These are phyloP conservation scores for Philhelius pedissequus DNA, from an alignment of 2,888 invertebrate species.

Conservation along the genomic window DNA sequence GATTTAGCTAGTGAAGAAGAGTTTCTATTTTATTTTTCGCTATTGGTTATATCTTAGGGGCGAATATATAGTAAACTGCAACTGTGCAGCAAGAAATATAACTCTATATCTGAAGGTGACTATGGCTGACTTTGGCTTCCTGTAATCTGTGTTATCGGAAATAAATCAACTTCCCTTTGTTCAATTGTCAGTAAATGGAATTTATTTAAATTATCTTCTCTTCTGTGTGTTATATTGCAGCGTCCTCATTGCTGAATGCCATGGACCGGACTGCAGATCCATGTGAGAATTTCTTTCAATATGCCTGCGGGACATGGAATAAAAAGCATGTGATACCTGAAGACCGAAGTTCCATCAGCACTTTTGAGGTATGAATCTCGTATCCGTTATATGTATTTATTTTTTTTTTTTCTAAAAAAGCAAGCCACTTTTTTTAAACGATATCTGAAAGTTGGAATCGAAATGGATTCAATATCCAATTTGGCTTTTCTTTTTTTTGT, in stretches of 20 bases:
- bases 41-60: neutral
- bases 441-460: neutral
- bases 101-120: conserved; percentile 16
- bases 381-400: neutral
- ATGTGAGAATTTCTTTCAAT: conserved; percentile 89
- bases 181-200: conserved; percentile 51
- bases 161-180: conserved; percentile 54
- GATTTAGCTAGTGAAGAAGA: neutral
- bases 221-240: conserved; percentile 79
- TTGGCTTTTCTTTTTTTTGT: neutral
- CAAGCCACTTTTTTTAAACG: neutral
- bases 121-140: conserved; percentile 26
- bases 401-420: neutral
- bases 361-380: conserved; percentile 83
- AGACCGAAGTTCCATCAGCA: conserved; percentile 89
- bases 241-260: conserved; percentile 87
- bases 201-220: conserved; percentile 53
- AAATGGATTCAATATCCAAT: neutral
- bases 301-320: conserved; percentile 93
- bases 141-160: conserved; percentile 46
- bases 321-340: conserved; percentile 91
- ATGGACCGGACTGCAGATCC: conserved; percentile 89
- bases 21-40: neutral
- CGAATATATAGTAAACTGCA: conserved; percentile 24
- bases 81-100: conserved; percentile 39